Conservation (phyloP, 2,113 vertebrate species). For the Nyctereutes procyonoides region DNA sequence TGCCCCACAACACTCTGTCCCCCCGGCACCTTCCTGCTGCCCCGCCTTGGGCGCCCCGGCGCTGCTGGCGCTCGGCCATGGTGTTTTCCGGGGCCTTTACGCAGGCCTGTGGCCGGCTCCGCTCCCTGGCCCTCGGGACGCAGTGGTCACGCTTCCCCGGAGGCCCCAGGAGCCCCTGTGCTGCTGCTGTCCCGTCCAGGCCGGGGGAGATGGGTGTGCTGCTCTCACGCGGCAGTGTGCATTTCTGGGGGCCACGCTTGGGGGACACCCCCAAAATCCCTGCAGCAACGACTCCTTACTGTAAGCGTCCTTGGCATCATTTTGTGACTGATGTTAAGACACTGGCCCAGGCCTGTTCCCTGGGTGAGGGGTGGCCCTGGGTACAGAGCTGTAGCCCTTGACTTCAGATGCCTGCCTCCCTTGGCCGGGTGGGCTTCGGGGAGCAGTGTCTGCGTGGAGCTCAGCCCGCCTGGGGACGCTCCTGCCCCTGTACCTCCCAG, state of each 20-base stretch:
- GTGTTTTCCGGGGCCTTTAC: neutral
- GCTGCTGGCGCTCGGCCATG: no score
- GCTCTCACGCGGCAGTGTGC: neutral
- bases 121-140: neutral
- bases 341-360: neutral
- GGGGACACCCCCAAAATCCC: neutral
- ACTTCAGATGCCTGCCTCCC: neutral
- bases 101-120: neutral
- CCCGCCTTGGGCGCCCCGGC: neutral
- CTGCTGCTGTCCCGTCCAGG: accelerated
- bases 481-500: neutral
- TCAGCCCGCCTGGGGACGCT: neutral
- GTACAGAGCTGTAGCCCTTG: neutral
- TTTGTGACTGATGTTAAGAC: neutral
- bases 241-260: neutral
- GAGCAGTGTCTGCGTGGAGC: neutral
- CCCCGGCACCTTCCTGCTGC: neutral
- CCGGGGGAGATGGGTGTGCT: accelerated
- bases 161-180: neutral
- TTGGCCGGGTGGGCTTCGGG: neutral
- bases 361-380: neutral
- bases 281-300: neutral
- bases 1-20: neutral
- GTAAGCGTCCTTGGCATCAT: neutral
- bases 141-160: no score